These are phyloP conservation scores for Nannobrachium achirus DNA, from an alignment of 2,113 vertebrate species.

Conservation along the genomic window DNA sequence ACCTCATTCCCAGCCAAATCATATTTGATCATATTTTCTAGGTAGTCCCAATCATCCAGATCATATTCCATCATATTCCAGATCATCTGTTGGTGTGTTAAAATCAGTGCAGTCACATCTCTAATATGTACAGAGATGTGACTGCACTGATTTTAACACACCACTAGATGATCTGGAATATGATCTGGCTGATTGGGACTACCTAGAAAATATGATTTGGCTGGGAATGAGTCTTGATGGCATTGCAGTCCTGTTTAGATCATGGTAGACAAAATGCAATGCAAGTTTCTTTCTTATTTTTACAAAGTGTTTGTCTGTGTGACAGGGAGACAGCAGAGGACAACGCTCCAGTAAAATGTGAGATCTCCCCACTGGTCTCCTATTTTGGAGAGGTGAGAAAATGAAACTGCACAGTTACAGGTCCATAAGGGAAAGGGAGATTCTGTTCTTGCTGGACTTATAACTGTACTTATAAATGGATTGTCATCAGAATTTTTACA, in stretches of 20 bases:
- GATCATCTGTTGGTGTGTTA: too few species aligned
- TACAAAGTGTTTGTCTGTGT: conserved; percentile 16
- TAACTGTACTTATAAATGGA: background rate
- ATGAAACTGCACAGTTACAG: background rate
- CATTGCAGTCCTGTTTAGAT: background rate
- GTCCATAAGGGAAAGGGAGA: background rate
- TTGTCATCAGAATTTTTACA: background rate
- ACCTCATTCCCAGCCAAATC: too few species aligned
- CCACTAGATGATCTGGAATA: too few species aligned
- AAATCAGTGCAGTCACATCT: too few species aligned
- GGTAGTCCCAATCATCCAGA: too few species aligned
- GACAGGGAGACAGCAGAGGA: conserved; percentile 67
- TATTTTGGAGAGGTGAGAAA: conserved; percentile 93
- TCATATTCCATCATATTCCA: too few species aligned
- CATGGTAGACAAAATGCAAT: background rate
- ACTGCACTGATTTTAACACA: too few species aligned
- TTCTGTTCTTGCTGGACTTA: background rate
- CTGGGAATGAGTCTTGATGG: too few species aligned
- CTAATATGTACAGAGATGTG: too few species aligned
- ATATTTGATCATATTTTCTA: too few species aligned
- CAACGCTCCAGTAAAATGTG: conserved; percentile 80
- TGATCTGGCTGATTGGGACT: too few species aligned
- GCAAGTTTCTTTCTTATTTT: background rate
- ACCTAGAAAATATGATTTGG: too few species aligned
- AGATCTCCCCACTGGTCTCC: conserved; percentile 92